Base-by-base conservation (phyloP, 2,888 invertebrate genomes). In the Drosophila borealis region DNA sequence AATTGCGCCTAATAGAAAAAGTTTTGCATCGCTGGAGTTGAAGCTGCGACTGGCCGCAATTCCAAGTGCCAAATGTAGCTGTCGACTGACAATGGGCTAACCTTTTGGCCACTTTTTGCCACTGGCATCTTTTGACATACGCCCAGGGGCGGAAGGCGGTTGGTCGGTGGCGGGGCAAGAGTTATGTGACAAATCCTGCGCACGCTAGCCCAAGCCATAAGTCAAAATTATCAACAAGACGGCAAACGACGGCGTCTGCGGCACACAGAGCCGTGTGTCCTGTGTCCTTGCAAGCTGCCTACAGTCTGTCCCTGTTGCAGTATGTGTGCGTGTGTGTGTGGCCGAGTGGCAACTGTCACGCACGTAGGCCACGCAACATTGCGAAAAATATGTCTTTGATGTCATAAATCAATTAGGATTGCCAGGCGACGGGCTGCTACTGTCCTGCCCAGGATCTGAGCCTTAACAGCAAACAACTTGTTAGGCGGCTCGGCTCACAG, bases 381-480 rank as follows among this genome's bases (percentile, higher is more conserved):
- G 90, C 91, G 90, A 90, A 89, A 91, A 91, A 91, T 91, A 90
- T 91, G 90, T 83, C 91, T 90, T 91, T 91, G 91, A 91, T 91
- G 91, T 91, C 91, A 89, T 91, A 91, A 91, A 91, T 91, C 90
- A 91, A 91, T 91, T 91, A 91, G 89, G 80, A 81, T 81, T 80
- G 65, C 68, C 74, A 54, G 45, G 29, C 29, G 29, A 8, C 29
- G 45, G 57, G 51, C 55, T 66, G 65, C 74, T 56, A 70, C 59
- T 64, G 78, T 65, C 48, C 62, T 54, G 73, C 65, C 65, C 81
- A 72, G 85, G 74, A 75, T 79, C 77, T 77, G 72, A 62, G 75
- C 75, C 88, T 87, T 78, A 75, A 57, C 71, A 65, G 82, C 80
- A 77, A 88, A 77, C 80, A 86, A 83, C 86, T 85, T 85, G 83